phyloP scores from a whole-genome alignment of 2,888 invertebrate genomes.

The Stictocephala bisonia region DNA sequence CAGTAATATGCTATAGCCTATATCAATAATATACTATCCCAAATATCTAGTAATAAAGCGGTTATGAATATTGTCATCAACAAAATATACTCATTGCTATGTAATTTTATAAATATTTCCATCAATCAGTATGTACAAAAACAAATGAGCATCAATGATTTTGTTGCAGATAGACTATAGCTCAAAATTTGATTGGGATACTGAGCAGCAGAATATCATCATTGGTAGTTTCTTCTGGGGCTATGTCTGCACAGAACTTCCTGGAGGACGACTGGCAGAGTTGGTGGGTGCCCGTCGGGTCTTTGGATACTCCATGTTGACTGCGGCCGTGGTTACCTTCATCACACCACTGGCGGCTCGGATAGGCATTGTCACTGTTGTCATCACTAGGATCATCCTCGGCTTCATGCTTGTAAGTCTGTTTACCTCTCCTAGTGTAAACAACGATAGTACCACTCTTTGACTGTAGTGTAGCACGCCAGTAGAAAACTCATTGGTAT shows the following conservation, averaged over 20 bases:
- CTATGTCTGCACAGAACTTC: conserved; percentile 88
- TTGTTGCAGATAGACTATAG: conserved; percentile 56
- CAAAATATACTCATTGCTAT: too few relatives aligned
- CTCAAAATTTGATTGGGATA: conserved; percentile 79
- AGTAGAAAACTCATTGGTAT: too few relatives aligned
- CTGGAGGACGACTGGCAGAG: conserved; percentile 88
- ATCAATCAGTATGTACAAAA: too few relatives aligned
- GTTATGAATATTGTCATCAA: too few relatives aligned
- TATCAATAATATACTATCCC: too few relatives aligned
- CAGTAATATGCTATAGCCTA: too few relatives aligned
- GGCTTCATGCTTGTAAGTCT: conserved; percentile 78
- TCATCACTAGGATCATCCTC: conserved; percentile 78
- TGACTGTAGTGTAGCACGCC: too few relatives aligned
- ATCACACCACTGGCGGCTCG: conserved; percentile 82
- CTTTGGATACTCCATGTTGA: conserved; percentile 87
- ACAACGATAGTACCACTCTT: too few relatives aligned
- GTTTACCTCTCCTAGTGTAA: too few relatives aligned
- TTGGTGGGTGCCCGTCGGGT: conserved; percentile 84
- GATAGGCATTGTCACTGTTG: conserved; percentile 75
- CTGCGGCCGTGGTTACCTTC: conserved; percentile 83
- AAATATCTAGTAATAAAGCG: too few relatives aligned
- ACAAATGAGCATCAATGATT: too few relatives aligned
- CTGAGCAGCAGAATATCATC: conserved; percentile 81
- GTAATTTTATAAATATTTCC: too few relatives aligned
- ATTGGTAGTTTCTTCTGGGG: conserved; percentile 94